These are phyloP conservation scores for Montipora foliosa DNA, from an alignment of 64 coral and sea anemone species.

Conservation along the genomic window DNA sequence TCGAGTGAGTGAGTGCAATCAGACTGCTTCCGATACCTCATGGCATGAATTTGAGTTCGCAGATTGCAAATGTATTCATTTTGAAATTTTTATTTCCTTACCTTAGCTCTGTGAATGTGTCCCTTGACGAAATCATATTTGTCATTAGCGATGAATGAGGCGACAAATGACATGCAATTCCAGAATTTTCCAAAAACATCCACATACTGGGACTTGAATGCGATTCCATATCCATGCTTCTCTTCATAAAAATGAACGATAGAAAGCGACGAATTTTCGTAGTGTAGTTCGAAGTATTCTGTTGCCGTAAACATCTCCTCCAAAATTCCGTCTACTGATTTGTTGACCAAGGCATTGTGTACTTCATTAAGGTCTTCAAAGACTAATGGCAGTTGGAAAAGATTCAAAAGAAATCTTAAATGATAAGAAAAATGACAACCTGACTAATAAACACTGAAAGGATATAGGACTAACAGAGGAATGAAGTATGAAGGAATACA, in stretches of 20 bases:
- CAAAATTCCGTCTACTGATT: slow-evolving; percentile 18
- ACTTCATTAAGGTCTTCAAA: slow-evolving; percentile 13
- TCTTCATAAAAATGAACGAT: slow-evolving; percentile 7
- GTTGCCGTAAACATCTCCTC: slow-evolving; percentile 17
- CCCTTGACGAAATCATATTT: background rate
- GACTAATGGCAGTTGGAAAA: background rate
- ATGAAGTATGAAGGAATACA: background rate
- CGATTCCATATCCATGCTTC: slow-evolving; percentile 9
- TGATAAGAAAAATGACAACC: background rate
- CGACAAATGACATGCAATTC: background rate
- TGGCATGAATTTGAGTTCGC: too few relatives aligned
- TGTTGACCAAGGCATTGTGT: background rate
- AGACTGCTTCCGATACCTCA: too few relatives aligned
- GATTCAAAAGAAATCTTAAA: background rate
- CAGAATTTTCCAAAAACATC: background rate
- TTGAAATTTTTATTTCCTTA: background rate
- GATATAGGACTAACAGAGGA: background rate
- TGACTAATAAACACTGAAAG: background rate
- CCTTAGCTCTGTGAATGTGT: background rate
- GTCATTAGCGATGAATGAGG: background rate
- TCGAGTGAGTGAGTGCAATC: too few relatives aligned
- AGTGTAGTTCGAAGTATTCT: background rate
- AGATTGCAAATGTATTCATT: too few relatives aligned
- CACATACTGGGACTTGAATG: background rate
- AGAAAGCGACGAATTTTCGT: background rate